These are phyloP conservation scores for Sebastolobus altivelis DNA, from an alignment of 2,797 vertebrate species.

Conservation along the genomic window DNA sequence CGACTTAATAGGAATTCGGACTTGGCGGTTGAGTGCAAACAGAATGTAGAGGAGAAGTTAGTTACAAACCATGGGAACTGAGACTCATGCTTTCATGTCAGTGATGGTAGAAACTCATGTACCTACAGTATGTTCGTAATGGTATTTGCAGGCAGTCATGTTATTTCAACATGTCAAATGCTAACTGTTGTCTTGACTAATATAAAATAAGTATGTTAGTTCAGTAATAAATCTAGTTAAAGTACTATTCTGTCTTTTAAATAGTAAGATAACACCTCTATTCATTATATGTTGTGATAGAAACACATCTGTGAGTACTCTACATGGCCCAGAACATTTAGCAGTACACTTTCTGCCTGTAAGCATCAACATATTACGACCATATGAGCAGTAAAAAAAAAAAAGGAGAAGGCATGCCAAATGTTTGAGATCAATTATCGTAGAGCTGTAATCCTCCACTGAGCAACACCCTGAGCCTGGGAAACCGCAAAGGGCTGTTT, in stretches of 20 bases:
- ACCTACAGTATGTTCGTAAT: background rate
- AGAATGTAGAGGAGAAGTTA: conserved; percentile 36
- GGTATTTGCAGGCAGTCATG: conserved; percentile 29
- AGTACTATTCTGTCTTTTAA: conserved; percentile 11
- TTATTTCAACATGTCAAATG: background rate
- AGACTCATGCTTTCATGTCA: conserved; percentile 36
- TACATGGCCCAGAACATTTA: conserved; percentile 32
- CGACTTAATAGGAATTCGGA: conserved; percentile 36
- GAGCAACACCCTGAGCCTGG: conserved; percentile 65
- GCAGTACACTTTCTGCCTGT: conserved; percentile 50
- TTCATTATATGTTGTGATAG: conserved; percentile 16
- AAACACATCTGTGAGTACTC: conserved; percentile 43
- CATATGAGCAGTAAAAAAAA: conserved; percentile 67
- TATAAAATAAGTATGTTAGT: background rate
- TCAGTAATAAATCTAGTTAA: background rate
- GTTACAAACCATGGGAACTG: conserved; percentile 29
- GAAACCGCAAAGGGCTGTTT: conserved; percentile 61
- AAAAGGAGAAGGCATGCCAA: conserved; percentile 56
- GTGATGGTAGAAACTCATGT: conserved; percentile 32
- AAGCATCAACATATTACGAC: conserved; percentile 67
- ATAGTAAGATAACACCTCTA: background rate
- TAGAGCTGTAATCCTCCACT: conserved; percentile 54
- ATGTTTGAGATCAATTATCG: conserved; percentile 79
- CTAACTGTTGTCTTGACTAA: background rate
- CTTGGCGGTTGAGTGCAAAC: conserved; percentile 40